Evolutionary conservation across 2,797 vertebrate genomes (phyloP).

Genomic region (Alectoris magna): DNA sequence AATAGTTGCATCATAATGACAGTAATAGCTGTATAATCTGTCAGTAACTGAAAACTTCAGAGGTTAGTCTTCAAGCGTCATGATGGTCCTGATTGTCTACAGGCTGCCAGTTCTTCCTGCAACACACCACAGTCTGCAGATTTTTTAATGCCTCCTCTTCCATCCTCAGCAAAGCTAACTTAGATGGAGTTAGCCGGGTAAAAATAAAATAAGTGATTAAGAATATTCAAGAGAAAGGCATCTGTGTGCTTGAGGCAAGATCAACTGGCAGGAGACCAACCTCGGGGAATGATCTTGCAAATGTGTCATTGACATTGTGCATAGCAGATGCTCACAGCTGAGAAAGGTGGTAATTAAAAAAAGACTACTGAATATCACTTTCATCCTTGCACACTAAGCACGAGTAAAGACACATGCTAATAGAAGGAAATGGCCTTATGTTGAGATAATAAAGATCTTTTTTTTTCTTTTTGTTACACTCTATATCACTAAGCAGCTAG

Average conservation of each 20-base stretch:
- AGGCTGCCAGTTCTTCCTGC: background rate
- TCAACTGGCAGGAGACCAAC: background rate
- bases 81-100: background rate
- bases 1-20: background rate
- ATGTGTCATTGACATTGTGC: no score
- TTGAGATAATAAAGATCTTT: background rate
- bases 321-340: background rate
- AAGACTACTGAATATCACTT: background rate
- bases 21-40: background rate
- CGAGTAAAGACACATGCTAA: background rate
- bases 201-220: background rate
- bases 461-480: background rate
- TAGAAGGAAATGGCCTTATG: background rate
- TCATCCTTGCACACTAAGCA: background rate
- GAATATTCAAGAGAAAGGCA: background rate
- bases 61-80: background rate
- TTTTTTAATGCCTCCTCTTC: background rate
- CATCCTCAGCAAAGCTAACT: background rate
- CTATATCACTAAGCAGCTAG: background rate
- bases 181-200: background rate
- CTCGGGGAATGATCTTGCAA: background rate
- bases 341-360: background rate
- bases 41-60: background rate
- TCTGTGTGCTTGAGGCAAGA: background rate
- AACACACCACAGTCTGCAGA: background rate